These are phyloP conservation scores for Torymus auratus DNA, from an alignment of 2,888 invertebrate species.

Conservation along the genomic window DNA sequence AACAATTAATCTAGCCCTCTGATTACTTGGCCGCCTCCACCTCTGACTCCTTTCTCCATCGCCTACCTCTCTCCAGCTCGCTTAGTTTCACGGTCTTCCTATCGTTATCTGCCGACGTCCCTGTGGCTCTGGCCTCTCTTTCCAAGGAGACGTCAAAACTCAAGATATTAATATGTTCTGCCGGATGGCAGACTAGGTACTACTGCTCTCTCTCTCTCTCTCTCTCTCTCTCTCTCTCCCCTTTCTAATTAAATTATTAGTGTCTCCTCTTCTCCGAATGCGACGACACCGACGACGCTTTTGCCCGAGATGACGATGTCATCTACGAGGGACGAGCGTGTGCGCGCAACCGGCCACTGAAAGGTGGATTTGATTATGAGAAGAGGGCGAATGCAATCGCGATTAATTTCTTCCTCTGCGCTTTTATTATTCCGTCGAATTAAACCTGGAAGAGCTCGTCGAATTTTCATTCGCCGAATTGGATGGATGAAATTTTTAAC, in stretches of 20 bases:
- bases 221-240: conserved; percentile 34
- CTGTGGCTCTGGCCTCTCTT: conserved; percentile 52
- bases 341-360: conserved; percentile 5
- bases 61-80: conserved; percentile 28
- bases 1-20: conserved; percentile 76
- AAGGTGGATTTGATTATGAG: conserved; percentile 34
- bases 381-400: background rate
- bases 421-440: background rate
- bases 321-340: conserved; percentile 5
- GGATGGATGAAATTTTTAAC: no score
- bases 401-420: conserved; percentile 10
- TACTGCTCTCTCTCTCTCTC: conserved; percentile 40
- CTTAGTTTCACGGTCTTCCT: background rate
- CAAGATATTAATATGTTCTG: conserved; percentile 76
- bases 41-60: background rate
- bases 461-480: no score
- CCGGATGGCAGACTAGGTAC: conserved; percentile 64
- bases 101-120: conserved; percentile 21
- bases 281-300: no score
- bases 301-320: background rate
- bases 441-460: no score
- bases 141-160: conserved; percentile 72
- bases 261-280: conserved; percentile 3
- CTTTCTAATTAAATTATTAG: conserved; percentile 55
- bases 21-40: conserved; percentile 69